Evolutionary conservation across 2,888 invertebrate species (phyloP).

Genomic region (Sialis lutaria): DNA sequence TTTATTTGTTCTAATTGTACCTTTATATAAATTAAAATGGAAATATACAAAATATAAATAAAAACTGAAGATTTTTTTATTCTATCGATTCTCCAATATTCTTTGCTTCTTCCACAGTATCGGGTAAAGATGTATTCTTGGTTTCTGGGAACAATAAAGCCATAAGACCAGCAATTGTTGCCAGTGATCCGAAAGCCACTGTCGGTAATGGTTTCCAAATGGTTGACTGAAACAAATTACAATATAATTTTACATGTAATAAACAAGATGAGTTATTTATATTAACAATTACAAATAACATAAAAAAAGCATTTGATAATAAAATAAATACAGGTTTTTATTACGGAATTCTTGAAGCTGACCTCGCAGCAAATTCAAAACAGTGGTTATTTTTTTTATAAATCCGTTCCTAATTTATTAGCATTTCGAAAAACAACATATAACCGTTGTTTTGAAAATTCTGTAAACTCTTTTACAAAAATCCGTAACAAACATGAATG

Average conservation of each 20-base stretch:
- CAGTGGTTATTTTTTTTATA: no score
- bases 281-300: background rate
- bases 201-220: conserved; percentile 31
- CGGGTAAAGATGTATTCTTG: conserved; percentile 40
- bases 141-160: conserved; percentile 54
- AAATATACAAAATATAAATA: background rate
- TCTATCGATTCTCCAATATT: conserved; percentile 20
- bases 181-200: conserved; percentile 43
- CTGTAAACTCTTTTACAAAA: no score
- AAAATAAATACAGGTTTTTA: no score
- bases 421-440: no score
- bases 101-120: conserved; percentile 52
- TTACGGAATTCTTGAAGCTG: no score
- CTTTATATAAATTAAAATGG: background rate
- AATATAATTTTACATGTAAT: background rate
- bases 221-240: conserved; percentile 16
- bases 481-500: no score
- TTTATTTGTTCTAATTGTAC: no score
- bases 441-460: no score
- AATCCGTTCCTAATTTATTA: no score
- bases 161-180: conserved; percentile 38
- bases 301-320: no score
- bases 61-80: no score
- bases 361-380: no score
- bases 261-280: background rate